These are phyloP conservation scores for Neoitamus cyanurus DNA, from an alignment of 2,888 invertebrate species.

Conservation along the genomic window DNA sequence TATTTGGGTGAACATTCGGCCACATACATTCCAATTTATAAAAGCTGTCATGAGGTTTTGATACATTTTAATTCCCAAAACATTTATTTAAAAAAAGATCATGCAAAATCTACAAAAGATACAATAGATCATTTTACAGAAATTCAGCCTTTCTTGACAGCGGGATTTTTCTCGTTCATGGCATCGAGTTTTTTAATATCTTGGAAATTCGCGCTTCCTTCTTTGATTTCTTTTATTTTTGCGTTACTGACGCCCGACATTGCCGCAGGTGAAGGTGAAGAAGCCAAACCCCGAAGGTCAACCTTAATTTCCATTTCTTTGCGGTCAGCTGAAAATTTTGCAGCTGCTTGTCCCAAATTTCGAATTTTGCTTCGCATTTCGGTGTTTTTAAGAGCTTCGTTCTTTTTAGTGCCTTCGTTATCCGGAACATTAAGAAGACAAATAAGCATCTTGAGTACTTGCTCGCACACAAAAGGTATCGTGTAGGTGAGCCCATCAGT, in stretches of 20 bases:
- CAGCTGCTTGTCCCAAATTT: neutral
- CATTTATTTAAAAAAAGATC: no score
- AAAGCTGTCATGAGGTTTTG: no score
- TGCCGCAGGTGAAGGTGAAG: neutral
- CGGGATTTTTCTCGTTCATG: constrained; percentile 33
- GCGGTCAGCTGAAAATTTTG: neutral
- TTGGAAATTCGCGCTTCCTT: neutral
- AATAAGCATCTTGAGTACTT: constrained; percentile 97
- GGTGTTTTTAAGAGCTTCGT: neutral
- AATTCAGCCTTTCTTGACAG: neutral
- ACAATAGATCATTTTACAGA: neutral
- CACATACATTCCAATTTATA: no score
- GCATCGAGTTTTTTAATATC: neutral
- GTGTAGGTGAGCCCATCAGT: constrained; percentile 99
- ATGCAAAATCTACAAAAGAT: neutral
- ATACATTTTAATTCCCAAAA: no score
- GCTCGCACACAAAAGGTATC: constrained; percentile 96
- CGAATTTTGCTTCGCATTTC: neutral
- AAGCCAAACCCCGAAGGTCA: neutral
- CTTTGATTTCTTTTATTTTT: neutral
- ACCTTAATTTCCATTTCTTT: constrained; percentile 1
- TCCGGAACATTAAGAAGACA: constrained; percentile 86
- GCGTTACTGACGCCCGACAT: neutral
- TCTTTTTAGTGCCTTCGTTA: neutral
- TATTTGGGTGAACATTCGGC: no score